Evolutionary conservation across 2,113 vertebrate species (phyloP).

Genomic region (Tenrec ecaudatus): DNA sequence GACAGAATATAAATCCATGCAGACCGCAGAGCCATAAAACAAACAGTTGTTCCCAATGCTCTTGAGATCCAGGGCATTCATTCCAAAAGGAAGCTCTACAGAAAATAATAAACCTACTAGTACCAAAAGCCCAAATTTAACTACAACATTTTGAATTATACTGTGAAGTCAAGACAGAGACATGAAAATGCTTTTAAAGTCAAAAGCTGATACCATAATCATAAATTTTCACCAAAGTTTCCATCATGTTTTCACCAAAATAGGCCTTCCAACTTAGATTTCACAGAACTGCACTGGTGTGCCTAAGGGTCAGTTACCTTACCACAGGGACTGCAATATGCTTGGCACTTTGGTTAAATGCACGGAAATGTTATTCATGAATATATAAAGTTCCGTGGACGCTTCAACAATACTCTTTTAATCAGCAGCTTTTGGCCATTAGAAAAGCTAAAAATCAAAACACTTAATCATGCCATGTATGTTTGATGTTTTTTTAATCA

Average conservation of each 20-base stretch:
- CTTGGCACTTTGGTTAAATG: neutral
- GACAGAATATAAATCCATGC: neutral
- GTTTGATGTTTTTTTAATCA: conserved; percentile 52
- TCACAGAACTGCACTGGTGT: neutral
- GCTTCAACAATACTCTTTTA: conserved; percentile 1
- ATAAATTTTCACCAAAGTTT: neutral
- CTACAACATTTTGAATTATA: neutral
- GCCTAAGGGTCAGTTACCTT: neutral
- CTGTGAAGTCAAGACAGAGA: neutral
- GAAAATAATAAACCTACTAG: neutral
- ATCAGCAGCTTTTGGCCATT: neutral
- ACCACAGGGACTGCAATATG: neutral
- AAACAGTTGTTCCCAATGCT: neutral
- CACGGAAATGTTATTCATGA: neutral
- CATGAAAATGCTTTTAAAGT: neutral
- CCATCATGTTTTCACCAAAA: neutral
- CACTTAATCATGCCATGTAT: neutral
- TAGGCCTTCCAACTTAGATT: conserved; percentile 7
- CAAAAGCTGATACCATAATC: neutral
- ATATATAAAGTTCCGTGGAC: neutral
- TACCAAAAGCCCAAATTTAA: neutral
- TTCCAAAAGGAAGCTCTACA: neutral
- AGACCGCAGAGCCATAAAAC: conserved; percentile 23
- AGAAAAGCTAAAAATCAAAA: conserved; percentile 37
- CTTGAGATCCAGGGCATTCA: neutral